Conservation (phyloP, 2,113 vertebrate genomes). For the Ahaetulla prasina region DNA sequence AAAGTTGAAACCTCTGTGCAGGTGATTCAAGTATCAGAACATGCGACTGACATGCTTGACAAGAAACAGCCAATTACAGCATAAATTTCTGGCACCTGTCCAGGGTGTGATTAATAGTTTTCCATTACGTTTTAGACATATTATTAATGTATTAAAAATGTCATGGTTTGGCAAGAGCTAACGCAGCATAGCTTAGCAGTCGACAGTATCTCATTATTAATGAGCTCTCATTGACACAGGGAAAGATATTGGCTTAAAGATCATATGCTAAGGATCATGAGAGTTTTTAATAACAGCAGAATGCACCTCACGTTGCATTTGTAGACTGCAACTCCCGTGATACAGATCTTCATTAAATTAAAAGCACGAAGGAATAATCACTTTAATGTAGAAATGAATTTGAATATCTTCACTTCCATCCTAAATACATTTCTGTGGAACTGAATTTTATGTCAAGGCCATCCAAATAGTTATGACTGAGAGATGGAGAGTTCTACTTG, state of each 20-base stretch:
- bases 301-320: slow-evolving; percentile 47
- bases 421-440: slow-evolving; percentile 1
- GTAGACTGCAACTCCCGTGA: slow-evolving; percentile 10
- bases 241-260: slow-evolving; percentile 72
- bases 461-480: not conserved
- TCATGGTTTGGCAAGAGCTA: slow-evolving; percentile 72
- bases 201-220: slow-evolving; percentile 74
- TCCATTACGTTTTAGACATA: slow-evolving; percentile 80
- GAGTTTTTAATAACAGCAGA: slow-evolving; percentile 50
- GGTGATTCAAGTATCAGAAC: slow-evolving; percentile 73
- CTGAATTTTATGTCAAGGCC: not conserved
- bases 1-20: slow-evolving; percentile 59
- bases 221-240: slow-evolving; percentile 74
- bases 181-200: slow-evolving; percentile 59
- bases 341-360: not conserved
- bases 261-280: slow-evolving; percentile 62
- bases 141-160: slow-evolving; percentile 87
- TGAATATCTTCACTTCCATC: slow-evolving; percentile 8
- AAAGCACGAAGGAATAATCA: not conserved
- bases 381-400: not conserved
- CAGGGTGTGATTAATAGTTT: slow-evolving; percentile 84
- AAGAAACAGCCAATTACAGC: slow-evolving; percentile 83
- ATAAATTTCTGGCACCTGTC: slow-evolving; percentile 79
- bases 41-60: slow-evolving; percentile 75
- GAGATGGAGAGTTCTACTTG: not conserved